phyloP scores from a whole-genome alignment of 1,140 invertebrate genomes.

The Aleiodes sp. region DNA sequence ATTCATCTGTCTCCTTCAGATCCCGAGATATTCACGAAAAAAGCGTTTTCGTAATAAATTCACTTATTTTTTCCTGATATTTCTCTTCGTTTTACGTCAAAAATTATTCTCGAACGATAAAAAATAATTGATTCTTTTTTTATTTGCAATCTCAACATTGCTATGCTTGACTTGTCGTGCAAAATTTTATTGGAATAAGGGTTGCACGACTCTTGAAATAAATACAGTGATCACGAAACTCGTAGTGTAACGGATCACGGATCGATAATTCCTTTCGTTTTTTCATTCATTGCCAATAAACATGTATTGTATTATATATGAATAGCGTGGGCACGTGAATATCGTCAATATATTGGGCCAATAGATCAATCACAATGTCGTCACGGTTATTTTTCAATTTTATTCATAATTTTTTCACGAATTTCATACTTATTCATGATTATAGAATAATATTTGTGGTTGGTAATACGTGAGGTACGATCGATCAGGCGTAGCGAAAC shows the following conservation, averaged over 20 bases:
- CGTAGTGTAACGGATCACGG: background rate
- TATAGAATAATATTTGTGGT: background rate
- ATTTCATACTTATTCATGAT: background rate
- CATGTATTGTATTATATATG: conserved; percentile 1
- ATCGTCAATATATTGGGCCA: background rate
- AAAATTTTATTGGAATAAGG: conserved; percentile 3
- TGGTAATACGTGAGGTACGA: background rate
- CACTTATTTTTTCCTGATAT: no score
- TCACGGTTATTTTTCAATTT: background rate
- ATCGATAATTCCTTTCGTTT: background rate
- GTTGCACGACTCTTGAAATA: background rate
- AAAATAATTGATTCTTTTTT: no score
- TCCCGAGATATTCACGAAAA: no score
- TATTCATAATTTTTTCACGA: no score
- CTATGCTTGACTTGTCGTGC: background rate
- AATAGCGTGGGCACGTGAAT: no score
- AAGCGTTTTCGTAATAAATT: no score
- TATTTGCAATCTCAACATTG: no score
- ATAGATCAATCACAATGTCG: conserved; percentile 1
- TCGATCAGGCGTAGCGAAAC: conserved; percentile 31
- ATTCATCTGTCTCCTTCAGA: no score
- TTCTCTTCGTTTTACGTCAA: no score
- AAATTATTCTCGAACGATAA: no score
- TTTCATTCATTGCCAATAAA: background rate
- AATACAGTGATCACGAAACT: background rate